Conservation (phyloP, 2,888 invertebrate genomes). For the Drosophila emarginata region DNA sequence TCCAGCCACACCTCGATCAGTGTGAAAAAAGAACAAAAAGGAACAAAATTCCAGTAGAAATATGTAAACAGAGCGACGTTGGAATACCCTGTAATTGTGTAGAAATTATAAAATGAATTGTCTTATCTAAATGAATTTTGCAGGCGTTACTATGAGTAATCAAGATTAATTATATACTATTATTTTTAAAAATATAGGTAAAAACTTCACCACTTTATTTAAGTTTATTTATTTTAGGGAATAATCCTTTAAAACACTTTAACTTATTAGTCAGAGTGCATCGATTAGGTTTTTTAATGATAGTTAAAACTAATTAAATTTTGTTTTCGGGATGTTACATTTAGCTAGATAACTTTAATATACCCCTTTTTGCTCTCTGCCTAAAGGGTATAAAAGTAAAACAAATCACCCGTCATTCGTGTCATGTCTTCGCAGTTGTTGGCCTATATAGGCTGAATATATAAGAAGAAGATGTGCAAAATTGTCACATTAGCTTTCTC, state of each 20-base stretch:
- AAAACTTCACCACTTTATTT: too few species aligned
- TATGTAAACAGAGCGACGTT: neutral
- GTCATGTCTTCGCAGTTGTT: conserved; percentile 5
- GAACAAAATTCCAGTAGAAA: neutral
- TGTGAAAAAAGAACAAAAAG: neutral
- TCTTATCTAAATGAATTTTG: too few species aligned
- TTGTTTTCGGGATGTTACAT: neutral
- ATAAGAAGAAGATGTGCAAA: neutral
- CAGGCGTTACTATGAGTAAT: too few species aligned
- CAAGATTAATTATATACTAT: too few species aligned
- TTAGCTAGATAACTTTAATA: neutral
- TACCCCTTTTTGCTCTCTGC: neutral
- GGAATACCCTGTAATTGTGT: neutral
- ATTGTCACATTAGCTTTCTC: conserved; percentile 3
- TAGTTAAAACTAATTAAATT: too few species aligned
- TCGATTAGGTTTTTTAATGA: too few species aligned
- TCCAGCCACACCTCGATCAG: neutral
- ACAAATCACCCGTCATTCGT: conserved; percentile 2
- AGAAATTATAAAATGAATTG: too few species aligned
- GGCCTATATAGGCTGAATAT: neutral
- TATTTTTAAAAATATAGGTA: too few species aligned
- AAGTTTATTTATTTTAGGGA: too few species aligned
- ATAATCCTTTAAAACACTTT: too few species aligned
- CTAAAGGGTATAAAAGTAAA: neutral
- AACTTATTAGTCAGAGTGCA: too few species aligned